A percentile compares a stretch with the other conserved stretches of the same genome.
These are phyloP conservation scores for Halesus radiatus DNA, from an alignment of 1,140 invertebrate species.

Conservation along the genomic window DNA sequence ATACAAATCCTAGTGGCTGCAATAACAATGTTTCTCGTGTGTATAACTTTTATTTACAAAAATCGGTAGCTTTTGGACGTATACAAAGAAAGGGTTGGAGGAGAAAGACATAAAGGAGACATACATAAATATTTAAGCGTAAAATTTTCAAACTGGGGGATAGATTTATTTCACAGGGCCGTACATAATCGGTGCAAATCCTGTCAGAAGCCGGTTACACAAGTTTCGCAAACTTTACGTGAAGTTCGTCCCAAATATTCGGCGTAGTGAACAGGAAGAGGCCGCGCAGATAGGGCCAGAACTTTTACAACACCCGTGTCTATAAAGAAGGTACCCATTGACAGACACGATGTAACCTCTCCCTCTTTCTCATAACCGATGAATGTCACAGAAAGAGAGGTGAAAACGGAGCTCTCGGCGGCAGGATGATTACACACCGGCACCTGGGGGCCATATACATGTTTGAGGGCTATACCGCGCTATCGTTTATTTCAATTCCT, in stretches of 20 bases:
- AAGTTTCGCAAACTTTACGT: slow-evolving; percentile 6
- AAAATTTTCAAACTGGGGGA: not conserved
- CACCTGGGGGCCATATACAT: slow-evolving; percentile 35
- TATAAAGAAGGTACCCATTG: too few species aligned
- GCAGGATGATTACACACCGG: not conserved
- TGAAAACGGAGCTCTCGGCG: too few species aligned
- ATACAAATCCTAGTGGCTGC: too few species aligned
- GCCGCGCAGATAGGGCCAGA: not conserved
- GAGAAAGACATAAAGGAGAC: too few species aligned
- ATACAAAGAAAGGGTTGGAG: too few species aligned
- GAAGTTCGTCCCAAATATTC: slow-evolving; percentile 3
- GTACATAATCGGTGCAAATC: slow-evolving; percentile 12
- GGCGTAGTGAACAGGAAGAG: not conserved
- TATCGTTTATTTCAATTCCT: slow-evolving; percentile 48
- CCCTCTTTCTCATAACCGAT: too few species aligned
- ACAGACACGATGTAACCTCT: too few species aligned
- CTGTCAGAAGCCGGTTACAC: not conserved
- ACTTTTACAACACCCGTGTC: slow-evolving; percentile 1
- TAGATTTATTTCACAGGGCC: not conserved
- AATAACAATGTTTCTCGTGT: too few species aligned
- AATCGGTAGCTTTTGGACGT: too few species aligned
- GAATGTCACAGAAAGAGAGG: too few species aligned
- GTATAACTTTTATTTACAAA: too few species aligned
- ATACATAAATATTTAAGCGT: too few species aligned
- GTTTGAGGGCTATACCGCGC: slow-evolving; percentile 22